Evolutionary conservation across 1,140 invertebrate genomes (phyloP).

Genomic region (Apis florea): DNA sequence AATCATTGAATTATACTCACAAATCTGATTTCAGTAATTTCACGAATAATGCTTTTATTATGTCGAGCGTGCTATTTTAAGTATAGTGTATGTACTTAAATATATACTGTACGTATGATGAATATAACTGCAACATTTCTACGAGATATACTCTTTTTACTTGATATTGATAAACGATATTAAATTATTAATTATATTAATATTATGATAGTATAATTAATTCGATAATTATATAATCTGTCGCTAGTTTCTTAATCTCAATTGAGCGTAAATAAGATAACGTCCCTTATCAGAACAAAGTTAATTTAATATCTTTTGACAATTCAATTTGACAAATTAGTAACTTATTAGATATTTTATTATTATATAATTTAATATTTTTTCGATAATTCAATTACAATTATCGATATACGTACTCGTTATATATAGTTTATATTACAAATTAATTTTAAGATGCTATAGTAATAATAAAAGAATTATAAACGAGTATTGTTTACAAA

Average conservation of each 20-base stretch:
- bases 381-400: too few species aligned
- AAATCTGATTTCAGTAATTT: background rate
- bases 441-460: background rate
- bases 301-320: background rate
- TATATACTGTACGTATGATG: background rate
- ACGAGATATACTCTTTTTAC: too few species aligned
- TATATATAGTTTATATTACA: background rate
- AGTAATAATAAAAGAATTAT: background rate
- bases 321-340: background rate
- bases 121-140: background rate
- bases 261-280: too few species aligned
- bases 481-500: background rate
- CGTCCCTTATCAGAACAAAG: background rate
- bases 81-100: background rate
- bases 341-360: background rate
- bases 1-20: background rate
- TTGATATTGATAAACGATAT: too few species aligned
- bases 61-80: constrained; percentile 6
- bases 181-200: background rate
- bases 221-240: background rate
- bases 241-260: background rate
- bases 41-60: constrained; percentile 18
- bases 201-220: background rate
- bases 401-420: background rate
- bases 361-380: too few species aligned